These are phyloP conservation scores for Protodeltote pygarga DNA, from an alignment of 2,888 invertebrate species.

Conservation along the genomic window DNA sequence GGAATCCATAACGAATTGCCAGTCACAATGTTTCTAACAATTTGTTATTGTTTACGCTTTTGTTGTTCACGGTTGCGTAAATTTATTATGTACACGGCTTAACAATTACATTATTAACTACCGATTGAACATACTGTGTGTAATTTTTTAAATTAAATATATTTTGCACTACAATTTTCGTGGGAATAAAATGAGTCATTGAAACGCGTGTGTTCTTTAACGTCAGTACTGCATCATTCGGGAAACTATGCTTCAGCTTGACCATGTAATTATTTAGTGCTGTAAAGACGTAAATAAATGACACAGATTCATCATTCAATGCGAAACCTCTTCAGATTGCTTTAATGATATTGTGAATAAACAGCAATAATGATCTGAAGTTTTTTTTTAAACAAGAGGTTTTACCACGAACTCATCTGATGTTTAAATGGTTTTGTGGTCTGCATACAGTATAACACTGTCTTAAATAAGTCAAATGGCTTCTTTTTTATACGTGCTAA, in stretches of 20 bases:
- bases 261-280: conserved; percentile 16
- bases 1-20: conserved; percentile 19
- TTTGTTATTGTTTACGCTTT: conserved; percentile 33
- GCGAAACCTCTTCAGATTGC: too few species aligned
- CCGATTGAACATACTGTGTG: conserved; percentile 33
- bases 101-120: conserved; percentile 59
- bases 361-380: too few species aligned
- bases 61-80: conserved; percentile 46
- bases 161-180: conserved; percentile 25
- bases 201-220: conserved; percentile 21
- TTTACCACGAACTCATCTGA: too few species aligned
- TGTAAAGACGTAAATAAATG: conserved; percentile 4
- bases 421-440: too few species aligned
- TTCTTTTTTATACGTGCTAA: too few species aligned
- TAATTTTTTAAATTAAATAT: conserved; percentile 31
- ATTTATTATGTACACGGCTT: conserved; percentile 45
- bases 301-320: neutral
- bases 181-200: conserved; percentile 45
- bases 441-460: too few species aligned
- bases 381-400: too few species aligned
- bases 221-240: conserved; percentile 24
- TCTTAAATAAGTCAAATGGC: too few species aligned
- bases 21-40: conserved; percentile 20
- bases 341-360: too few species aligned
- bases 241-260: conserved; percentile 17